Base-by-base conservation (phyloP, 2,888 invertebrate genomes). In the Ferrisia virgata region DNA sequence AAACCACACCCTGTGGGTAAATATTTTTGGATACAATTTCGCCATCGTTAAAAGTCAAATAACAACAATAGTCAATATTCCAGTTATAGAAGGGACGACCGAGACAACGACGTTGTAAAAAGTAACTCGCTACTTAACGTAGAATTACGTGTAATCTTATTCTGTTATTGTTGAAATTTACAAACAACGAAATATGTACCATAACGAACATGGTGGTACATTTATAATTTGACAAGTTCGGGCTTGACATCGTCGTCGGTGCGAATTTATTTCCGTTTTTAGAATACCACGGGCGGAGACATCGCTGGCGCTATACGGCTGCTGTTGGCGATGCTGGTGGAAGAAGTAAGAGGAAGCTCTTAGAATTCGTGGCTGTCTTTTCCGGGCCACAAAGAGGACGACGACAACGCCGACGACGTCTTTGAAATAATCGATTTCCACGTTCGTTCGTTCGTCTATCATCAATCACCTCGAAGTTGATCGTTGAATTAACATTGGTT, bases 261-360 rank as follows among this genome's bases (percentile, higher is more conserved):
- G 58, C 58, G 58, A 64, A 64, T 64, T 64, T 64, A 64, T 64
- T 64, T 64, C 58, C 58, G 58, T 64, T 64, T 25, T 64, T 64
- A 9, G 58, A 28, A 25, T 11, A 25, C 22, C 58, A 25, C n/a
- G 2, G 28, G 25, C 25, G 25, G 0, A 13, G 28, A 4, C 28
- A 28, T 9, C 25, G 28, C n/a, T n/a, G n/a, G n/a, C n/a, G n/a
- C n/a, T n/a, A n/a, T n/a, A n/a, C n/a, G n/a, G n/a, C n/a, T n/a
- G n/a, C n/a, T n/a, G n/a, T n/a, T n/a, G n/a, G n/a, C n/a, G n/a
- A n/a, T n/a, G n/a, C n/a, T 64, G 13, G 28, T 11, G 58, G 4
- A 1, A 28, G 25, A 13, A 22, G 58, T 25, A 28, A 25, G 58
- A 64, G 25, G 58, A 64, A 64, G 28, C 28, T 64, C 58, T 64